phyloP scores from a whole-genome alignment of 2,113 vertebrate species.

The Onychostoma macrolepis region DNA sequence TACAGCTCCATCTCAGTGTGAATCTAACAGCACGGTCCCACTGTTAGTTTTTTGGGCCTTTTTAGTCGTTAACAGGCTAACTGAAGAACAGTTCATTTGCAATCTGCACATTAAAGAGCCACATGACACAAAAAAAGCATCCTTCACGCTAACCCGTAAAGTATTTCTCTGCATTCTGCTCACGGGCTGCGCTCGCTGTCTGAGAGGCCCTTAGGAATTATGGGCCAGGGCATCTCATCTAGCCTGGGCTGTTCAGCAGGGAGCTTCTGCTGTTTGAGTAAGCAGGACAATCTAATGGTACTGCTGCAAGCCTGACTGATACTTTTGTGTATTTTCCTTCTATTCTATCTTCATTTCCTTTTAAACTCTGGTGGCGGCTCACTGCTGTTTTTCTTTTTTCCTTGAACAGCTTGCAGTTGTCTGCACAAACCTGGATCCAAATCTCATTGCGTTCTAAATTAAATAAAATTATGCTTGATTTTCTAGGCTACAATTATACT shows the following conservation, averaged over 20 bases:
- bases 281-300: slow-evolving; percentile 17
- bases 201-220: slow-evolving; percentile 13
- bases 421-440: slow-evolving; percentile 1
- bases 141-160: not conserved
- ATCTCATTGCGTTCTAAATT: not conserved
- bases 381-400: not conserved
- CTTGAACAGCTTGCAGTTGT: slow-evolving; percentile 1
- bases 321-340: not conserved
- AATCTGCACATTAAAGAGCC: slow-evolving; percentile 54
- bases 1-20: not conserved
- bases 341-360: slow-evolving; percentile 13
- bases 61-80: slow-evolving; percentile 51
- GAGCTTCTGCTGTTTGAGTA: slow-evolving; percentile 18
- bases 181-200: not conserved
- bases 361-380: not conserved
- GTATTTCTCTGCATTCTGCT: slow-evolving; percentile 30
- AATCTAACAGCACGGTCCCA: not conserved
- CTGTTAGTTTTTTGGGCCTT: slow-evolving; percentile 4
- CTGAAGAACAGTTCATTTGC: slow-evolving; percentile 48
- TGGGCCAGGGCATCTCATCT: slow-evolving; percentile 20
- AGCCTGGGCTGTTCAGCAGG: slow-evolving; percentile 12
- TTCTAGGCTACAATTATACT: not conserved
- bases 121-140: slow-evolving; percentile 26
- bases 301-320: not conserved
- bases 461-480: not conserved